phyloP scores from a whole-genome alignment of 2,113 vertebrate genomes.

The Speoplatyrhinus poulsoni region DNA sequence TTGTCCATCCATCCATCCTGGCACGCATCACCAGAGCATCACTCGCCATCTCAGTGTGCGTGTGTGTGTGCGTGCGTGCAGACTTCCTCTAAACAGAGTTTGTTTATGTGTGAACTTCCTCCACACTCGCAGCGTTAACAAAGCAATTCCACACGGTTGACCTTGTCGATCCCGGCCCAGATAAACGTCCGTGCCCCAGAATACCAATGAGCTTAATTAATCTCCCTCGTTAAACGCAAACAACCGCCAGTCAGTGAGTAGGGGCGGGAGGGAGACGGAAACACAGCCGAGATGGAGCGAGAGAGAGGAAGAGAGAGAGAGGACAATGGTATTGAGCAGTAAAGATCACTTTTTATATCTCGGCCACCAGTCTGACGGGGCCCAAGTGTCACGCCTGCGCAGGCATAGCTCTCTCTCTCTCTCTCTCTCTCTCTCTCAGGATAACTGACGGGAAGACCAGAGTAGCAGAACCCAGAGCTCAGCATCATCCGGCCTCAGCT shows the following conservation, averaged over 20 bases:
- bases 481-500: too few species aligned
- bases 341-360: constrained; percentile 48
- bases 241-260: constrained; percentile 49
- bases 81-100: too few species aligned
- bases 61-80: too few species aligned
- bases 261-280: neutral
- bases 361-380: constrained; percentile 9
- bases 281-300: neutral
- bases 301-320: neutral
- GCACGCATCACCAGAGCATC: too few species aligned
- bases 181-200: constrained; percentile 65
- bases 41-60: too few species aligned
- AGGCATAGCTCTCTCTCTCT: too few species aligned
- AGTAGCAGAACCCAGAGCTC: too few species aligned
- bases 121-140: constrained; percentile 16
- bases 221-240: constrained; percentile 74
- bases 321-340: constrained; percentile 11
- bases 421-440: too few species aligned
- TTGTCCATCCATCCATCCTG: neutral
- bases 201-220: constrained; percentile 77
- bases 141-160: constrained; percentile 36
- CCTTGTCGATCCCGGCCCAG: constrained; percentile 50
- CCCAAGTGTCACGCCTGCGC: too few species aligned
- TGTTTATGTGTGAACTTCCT: neutral
- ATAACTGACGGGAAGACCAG: too few species aligned